Base-by-base conservation (phyloP, 2,888 invertebrate species). In the Diachrysia chrysitis region DNA sequence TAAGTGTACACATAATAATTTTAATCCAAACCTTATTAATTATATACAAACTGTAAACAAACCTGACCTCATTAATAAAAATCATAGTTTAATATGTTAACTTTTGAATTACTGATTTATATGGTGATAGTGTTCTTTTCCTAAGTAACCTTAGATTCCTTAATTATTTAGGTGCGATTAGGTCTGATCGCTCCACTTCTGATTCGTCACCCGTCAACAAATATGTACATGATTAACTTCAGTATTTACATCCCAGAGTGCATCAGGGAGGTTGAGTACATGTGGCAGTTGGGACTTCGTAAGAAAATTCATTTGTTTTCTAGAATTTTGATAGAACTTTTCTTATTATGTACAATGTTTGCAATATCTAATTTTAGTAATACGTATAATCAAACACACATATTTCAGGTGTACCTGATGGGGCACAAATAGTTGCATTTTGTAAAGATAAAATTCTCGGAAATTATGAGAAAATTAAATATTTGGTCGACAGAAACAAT, bases 181-280 rank as follows among this genome's bases (percentile, higher is more conserved):
- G 97, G 97, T 59, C 90, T 98, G 1, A 96, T 97, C 78, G 96
- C 97, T 0, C 98, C 98, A 0, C 93, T 98, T 16, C 87, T 98
- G 55, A 96, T 97, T 25, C 96, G 96, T 53, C 96, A 97, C 85
- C 96, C 97, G 5, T 90, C 90, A 53, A 97, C 97, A 0, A 96
- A 96, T 79, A 94, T 96, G 82, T 97, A 97, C 73, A 92, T 96
- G 3, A 95, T 98, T 0, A 97, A 98, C 90, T 97, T 98, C 81
- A 97, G 98, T 89, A 95, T 96, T 1, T 97, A 96, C 61, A 96
- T 98, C 60, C 91, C 94, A 0, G 97, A 97, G 90, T 96, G 97
- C 61, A 97, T 98, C 51, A 95, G 97, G 72, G 98, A 98, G 93
- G 96, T 98, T 0, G 98, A 98, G 85, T 97, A 97, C 83, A 97